Percentiles rank a stretch among this genome's conserved stretches.
phyloP scores from a whole-genome alignment of 2,888 invertebrate species.

The Sarcophaga subvicina region DNA sequence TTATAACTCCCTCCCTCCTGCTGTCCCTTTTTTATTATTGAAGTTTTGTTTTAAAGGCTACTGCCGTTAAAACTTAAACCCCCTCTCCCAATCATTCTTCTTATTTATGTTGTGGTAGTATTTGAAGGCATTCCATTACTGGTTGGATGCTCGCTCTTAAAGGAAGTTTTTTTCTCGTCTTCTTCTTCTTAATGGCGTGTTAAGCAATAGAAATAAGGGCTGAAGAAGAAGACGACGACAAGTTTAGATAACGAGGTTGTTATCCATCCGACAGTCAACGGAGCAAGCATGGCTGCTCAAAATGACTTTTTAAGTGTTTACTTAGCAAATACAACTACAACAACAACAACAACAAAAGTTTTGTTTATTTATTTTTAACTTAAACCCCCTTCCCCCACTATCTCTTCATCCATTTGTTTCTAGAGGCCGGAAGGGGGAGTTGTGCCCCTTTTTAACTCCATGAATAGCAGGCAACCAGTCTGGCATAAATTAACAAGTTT shows the following conservation, averaged over 20 bases:
- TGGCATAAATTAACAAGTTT: too few species aligned
- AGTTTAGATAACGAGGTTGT: neutral
- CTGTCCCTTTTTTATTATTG: too few species aligned
- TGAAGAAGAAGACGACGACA: neutral
- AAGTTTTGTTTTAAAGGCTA: too few species aligned
- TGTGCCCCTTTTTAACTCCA: neutral
- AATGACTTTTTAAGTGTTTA: slow-evolving; percentile 67
- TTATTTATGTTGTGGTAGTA: too few species aligned
- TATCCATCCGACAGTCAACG: neutral
- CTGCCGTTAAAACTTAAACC: too few species aligned
- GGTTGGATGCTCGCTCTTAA: too few species aligned
- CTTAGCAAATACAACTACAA: slow-evolving; percentile 32
- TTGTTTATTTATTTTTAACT: slow-evolving; percentile 31
- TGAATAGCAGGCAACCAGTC: too few species aligned
- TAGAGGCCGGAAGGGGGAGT: neutral
- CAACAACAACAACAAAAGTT: slow-evolving; percentile 13
- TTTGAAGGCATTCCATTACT: too few species aligned
- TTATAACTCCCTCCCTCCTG: too few species aligned
- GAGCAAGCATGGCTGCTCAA: slow-evolving; percentile 18
- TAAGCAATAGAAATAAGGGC: neutral
- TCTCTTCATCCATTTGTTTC: neutral
- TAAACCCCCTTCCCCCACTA: neutral
- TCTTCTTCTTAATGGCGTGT: neutral
- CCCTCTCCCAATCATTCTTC: too few species aligned
- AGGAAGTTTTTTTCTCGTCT: neutral